Percentiles rank a stretch among this genome's conserved stretches.
Evolutionary conservation across 92 coral and sea anemone species (phyloP).

Genomic region (Virgularia gustaviana): DNA sequence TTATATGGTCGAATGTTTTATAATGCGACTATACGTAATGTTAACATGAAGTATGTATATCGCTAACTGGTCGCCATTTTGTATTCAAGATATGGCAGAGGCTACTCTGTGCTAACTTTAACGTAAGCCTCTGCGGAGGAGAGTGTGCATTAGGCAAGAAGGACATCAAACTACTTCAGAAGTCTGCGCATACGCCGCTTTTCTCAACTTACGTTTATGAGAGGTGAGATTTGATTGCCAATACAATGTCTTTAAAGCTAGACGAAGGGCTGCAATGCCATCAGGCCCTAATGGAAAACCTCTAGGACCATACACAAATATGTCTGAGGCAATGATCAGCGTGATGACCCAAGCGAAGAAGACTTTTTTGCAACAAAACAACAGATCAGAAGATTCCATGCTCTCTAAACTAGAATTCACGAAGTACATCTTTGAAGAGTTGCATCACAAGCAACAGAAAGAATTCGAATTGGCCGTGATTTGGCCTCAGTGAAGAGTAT

Average conservation of each 20-base stretch:
- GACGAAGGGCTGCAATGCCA: slow-evolving; percentile 47
- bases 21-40: too few relatives aligned
- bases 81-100: too few relatives aligned
- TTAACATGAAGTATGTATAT: too few relatives aligned
- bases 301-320: too few relatives aligned
- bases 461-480: slow-evolving; percentile 41
- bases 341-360: too few relatives aligned
- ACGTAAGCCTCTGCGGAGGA: too few relatives aligned
- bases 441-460: slow-evolving; percentile 41
- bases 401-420: slow-evolving; percentile 51
- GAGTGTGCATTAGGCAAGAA: slow-evolving; percentile 36
- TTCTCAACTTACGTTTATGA: slow-evolving; percentile 36
- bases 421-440: too few relatives aligned
- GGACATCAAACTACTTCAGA: slow-evolving; percentile 17
- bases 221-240: slow-evolving; percentile 12
- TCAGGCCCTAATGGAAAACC: slow-evolving; percentile 22
- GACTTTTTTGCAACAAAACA: slow-evolving; percentile 16
- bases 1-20: too few relatives aligned
- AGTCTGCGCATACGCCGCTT: slow-evolving; percentile 13
- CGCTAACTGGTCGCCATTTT: too few relatives aligned
- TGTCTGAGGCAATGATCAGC: slow-evolving; percentile 22
- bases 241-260: slow-evolving; percentile 40
- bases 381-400: not conserved
- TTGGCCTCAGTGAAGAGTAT: slow-evolving; percentile 40
- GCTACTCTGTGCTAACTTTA: too few relatives aligned